These are phyloP conservation scores for Palythoa caribaeorum DNA, from an alignment of 92 coral and sea anemone species.

Conservation along the genomic window DNA sequence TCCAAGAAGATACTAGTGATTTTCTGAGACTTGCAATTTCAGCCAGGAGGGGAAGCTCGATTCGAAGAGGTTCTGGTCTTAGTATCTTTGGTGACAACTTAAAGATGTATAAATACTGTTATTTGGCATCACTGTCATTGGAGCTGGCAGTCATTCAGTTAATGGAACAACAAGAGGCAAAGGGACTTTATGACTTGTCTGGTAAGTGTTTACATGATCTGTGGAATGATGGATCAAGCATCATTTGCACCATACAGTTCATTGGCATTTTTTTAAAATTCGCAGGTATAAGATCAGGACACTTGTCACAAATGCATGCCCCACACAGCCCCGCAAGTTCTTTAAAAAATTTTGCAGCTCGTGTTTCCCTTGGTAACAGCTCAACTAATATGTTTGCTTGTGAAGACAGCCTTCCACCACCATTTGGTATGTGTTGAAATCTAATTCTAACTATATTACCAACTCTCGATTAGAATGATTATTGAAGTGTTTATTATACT, in stretches of 20 bases:
- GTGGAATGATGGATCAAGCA: neutral
- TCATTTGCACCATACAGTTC: neutral
- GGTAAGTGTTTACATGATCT: neutral
- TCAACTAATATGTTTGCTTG: constrained; percentile 42
- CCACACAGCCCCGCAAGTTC: constrained; percentile 7
- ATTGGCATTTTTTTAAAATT: neutral
- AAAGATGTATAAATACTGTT: constrained; percentile 70
- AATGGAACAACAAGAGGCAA: constrained; percentile 64
- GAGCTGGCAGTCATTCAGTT: constrained; percentile 67
- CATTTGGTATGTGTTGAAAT: constrained; percentile 55
- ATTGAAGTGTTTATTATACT: no score
- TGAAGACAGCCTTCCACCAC: constrained; percentile 72
- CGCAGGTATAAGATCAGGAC: constrained; percentile 33
- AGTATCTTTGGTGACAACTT: constrained; percentile 75
- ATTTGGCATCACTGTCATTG: constrained; percentile 65
- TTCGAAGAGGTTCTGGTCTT: constrained; percentile 63
- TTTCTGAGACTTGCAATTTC: constrained; percentile 23
- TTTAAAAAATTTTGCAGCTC: constrained; percentile 38
- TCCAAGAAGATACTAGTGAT: constrained; percentile 37
- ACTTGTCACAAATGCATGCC: neutral
- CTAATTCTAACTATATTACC: no score
- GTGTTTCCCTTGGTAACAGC: constrained; percentile 33
- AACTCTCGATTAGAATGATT: no score
- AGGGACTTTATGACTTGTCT: constrained; percentile 45
- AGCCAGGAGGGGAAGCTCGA: constrained; percentile 64